Base-by-base conservation (phyloP, 2,888 invertebrate genomes). In the Tiphia femorata region DNA sequence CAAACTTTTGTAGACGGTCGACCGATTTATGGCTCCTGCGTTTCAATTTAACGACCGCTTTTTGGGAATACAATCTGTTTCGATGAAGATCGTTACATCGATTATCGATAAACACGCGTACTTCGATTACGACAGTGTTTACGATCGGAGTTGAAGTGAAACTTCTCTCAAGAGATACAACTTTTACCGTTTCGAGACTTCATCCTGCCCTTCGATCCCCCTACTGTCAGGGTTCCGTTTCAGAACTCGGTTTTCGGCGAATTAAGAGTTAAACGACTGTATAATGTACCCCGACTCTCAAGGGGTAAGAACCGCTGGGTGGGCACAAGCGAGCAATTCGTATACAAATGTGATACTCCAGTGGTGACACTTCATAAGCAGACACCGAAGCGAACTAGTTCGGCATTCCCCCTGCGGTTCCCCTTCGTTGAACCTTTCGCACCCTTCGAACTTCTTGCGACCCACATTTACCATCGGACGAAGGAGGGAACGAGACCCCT, bases 351-450 rank as follows among this genome's bases (percentile, higher is more conserved):
- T 43, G 69, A 67, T 71, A 76, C 73, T 72, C 67, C 62, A 78
- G 77, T 73, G 79, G 65, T 72, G 72, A 74, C 77, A 78, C 74
- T 78, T 73, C 62, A 76, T 78, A 73, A 80, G 77, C 77, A 77
- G 73, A 65, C 69, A 51, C 76, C 69, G 8, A 65, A 63, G 58
- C 63, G 71, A 81, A 80, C 79, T 76, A 72, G 80, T 79, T 67
- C 73, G 66, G 53, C 69, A 61, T 49, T 40, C 56, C 51, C 23
- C 42, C 44, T 67, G 67, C 78, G n/a, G n/a, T n/a, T n/a, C n/a
- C n/a, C n/a, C n/a, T n/a, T n/a, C 76, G 66, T 67, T 64, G 58
- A 65, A 65, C 46, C 43, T 33, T 33, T 62, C 47, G 62, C 58
- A 55, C 65, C 71, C 71, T n/a, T n/a, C n/a, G 73, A 64, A 65